A percentile compares a stretch with the other conserved stretches of the same genome.
These are phyloP conservation scores for Alethe castanea DNA, from an alignment of 2,113 vertebrate genomes.

Conservation along the genomic window DNA sequence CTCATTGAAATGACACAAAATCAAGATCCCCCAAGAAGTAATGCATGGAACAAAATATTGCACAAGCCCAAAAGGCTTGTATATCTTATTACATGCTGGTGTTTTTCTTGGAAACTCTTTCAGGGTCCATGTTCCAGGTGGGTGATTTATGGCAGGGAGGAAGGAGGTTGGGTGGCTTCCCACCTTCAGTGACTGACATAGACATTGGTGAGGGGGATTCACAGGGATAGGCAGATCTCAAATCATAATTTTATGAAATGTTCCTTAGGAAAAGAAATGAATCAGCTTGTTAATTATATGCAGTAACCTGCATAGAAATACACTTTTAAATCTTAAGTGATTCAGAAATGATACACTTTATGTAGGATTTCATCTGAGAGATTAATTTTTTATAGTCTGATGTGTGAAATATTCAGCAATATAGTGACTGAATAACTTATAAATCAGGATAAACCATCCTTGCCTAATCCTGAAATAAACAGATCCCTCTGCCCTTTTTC, in stretches of 20 bases:
- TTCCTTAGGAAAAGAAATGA: not conserved
- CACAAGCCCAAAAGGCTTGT: not conserved
- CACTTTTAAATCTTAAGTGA: not conserved
- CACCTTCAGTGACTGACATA: not conserved
- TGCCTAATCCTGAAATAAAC: not conserved
- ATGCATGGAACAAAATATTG: not conserved
- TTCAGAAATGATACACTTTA: not conserved
- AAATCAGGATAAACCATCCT: not conserved
- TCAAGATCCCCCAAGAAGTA: not conserved
- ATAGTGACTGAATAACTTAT: not conserved
- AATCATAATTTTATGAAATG: not conserved
- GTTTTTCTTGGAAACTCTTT: not conserved
- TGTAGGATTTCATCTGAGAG: not conserved
- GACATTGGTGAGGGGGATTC: not conserved
- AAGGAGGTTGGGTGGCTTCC: not conserved
- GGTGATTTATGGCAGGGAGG: not conserved
- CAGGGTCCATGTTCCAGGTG: not conserved
- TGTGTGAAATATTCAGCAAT: not conserved
- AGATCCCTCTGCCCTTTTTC: not conserved
- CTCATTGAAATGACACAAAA: not conserved
- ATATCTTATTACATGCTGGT: not conserved
- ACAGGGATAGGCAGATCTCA: not conserved
- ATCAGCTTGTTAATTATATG: not conserved
- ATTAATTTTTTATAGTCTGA: not conserved
- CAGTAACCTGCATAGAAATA: not conserved